Conservation (phyloP, 1,140 invertebrate genomes). For the Drosophila repleta region DNA sequence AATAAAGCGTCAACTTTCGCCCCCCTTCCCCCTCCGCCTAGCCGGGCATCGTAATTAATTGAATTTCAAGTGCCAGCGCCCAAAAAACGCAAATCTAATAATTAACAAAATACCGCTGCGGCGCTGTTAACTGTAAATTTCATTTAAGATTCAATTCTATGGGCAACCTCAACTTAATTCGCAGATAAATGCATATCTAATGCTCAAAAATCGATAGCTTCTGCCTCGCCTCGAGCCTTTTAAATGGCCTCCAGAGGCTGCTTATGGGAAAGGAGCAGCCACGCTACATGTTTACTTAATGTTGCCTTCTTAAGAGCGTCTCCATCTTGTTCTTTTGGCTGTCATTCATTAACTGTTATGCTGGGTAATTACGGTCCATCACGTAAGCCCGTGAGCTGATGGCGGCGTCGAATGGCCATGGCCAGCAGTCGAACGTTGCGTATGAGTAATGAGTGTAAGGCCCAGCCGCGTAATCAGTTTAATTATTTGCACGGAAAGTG, state of each 20-base stretch:
- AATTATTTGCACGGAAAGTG: slow-evolving; percentile 3
- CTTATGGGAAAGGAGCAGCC: not conserved
- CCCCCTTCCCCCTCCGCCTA: too few species aligned
- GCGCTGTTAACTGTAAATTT: slow-evolving; percentile 32
- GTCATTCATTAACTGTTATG: slow-evolving; percentile 41
- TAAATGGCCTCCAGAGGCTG: not conserved
- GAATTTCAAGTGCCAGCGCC: slow-evolving; percentile 52
- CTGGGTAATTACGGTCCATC: slow-evolving; percentile 26
- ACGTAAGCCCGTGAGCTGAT: slow-evolving; percentile 13
- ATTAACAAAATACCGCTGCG: slow-evolving; percentile 4
- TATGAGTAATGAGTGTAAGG: slow-evolving; percentile 21
- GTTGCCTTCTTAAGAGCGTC: slow-evolving; percentile 27
- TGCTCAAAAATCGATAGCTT: not conserved
- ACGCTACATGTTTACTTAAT: slow-evolving; percentile 38
- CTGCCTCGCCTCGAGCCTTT: not conserved
- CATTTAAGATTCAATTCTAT: slow-evolving; percentile 18
- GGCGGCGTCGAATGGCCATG: slow-evolving; percentile 10
- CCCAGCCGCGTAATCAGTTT: slow-evolving; percentile 20
- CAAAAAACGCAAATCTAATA: slow-evolving; percentile 39
- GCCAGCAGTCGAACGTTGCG: slow-evolving; percentile 2
- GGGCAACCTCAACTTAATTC: not conserved
- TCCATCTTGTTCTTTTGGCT: not conserved
- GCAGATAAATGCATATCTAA: not conserved
- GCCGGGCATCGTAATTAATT: slow-evolving; percentile 66
- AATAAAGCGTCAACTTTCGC: slow-evolving; percentile 60